phyloP scores from a whole-genome alignment of 2,113 vertebrate genomes.

The Cephalopholis sonnerati region DNA sequence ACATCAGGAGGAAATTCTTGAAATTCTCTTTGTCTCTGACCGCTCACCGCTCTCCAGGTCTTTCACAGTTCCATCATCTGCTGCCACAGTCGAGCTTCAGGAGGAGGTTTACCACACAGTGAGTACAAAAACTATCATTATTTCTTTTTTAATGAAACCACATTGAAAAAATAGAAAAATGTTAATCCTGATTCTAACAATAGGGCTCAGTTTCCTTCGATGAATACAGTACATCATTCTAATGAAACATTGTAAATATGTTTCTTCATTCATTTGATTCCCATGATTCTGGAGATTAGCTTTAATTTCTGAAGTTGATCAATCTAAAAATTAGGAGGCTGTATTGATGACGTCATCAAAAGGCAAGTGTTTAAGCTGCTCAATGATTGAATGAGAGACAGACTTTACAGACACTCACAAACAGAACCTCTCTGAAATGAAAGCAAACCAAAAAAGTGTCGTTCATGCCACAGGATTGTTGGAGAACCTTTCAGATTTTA shows the following conservation, averaged over 20 bases:
- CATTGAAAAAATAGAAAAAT: background rate
- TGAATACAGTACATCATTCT: fast-evolving
- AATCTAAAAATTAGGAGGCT: background rate
- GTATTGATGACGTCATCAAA: background rate
- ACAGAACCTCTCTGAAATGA: background rate
- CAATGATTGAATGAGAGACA: background rate
- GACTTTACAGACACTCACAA: background rate
- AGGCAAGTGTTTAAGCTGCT: background rate
- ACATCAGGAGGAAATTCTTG: conserved; percentile 68
- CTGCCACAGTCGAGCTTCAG: conserved; percentile 14
- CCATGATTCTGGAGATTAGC: background rate
- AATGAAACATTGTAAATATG: background rate
- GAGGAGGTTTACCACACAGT: conserved; percentile 42
- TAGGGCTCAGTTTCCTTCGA: background rate
- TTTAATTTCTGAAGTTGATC: background rate
- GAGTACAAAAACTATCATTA: conserved; percentile 47
- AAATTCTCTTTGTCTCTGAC: conserved; percentile 61
- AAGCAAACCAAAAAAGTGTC: background rate
- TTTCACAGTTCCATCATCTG: conserved; percentile 45
- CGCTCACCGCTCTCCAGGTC: conserved; percentile 30
- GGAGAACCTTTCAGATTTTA: background rate
- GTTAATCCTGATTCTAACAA: background rate
- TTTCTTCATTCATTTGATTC: background rate
- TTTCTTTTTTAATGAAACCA: background rate
- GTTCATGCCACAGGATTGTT: background rate